Evolutionary conservation across 2,888 invertebrate genomes (phyloP).

Genomic region (Acanthosepion lycidas): DNA sequence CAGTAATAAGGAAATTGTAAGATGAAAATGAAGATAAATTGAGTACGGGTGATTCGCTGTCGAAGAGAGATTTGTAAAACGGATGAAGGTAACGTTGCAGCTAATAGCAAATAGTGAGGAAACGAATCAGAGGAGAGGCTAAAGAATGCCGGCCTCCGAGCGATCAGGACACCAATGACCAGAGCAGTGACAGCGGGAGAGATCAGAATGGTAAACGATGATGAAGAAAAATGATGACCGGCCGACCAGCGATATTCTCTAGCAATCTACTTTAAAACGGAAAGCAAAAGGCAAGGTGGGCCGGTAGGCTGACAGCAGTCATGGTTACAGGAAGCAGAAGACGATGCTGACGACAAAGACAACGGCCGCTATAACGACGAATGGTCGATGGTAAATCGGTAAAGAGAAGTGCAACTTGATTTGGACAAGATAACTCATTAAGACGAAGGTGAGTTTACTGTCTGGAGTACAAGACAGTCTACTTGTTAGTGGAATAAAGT

Average conservation of each 20-base stretch:
- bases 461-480: neutral
- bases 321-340: neutral
- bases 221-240: neutral
- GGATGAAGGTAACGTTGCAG: constrained; percentile 16
- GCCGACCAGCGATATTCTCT: neutral
- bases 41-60: neutral
- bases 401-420: neutral
- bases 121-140: neutral
- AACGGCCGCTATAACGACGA: neutral
- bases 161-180: neutral
- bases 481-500: neutral
- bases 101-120: neutral
- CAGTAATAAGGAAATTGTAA: constrained; percentile 21
- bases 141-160: neutral
- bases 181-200: neutral
- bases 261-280: neutral
- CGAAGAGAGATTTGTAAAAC: neutral
- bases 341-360: neutral
- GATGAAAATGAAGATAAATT: neutral
- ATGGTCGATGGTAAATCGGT: neutral
- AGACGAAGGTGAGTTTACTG: neutral
- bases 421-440: neutral
- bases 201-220: neutral
- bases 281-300: neutral
- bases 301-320: neutral